Percentiles rank a stretch among this genome's conserved stretches.
Conservation (phyloP, 2,888 invertebrate genomes). For the Amiota communis region DNA sequence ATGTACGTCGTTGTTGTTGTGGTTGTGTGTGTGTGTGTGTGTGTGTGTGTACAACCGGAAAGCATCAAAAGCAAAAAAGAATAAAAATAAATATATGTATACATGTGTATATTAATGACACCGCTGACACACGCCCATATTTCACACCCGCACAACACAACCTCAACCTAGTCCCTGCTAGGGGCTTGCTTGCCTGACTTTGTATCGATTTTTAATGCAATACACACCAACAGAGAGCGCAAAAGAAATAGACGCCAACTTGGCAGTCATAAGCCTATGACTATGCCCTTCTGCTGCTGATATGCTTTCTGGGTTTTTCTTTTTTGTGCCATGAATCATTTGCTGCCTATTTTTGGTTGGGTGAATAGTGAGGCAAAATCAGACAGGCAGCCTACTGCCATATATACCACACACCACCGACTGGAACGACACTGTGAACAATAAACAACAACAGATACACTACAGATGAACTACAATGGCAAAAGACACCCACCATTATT, state of each 20-base stretch:
- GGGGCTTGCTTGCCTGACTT: background rate
- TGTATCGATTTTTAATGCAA: constrained; percentile 20
- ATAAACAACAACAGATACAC: background rate
- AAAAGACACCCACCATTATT: too few species aligned
- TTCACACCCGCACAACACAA: background rate
- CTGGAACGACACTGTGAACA: background rate
- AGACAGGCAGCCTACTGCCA: constrained; percentile 20
- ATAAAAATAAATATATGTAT: background rate
- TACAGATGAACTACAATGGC: too few species aligned
- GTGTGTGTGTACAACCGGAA: constrained; percentile 11
- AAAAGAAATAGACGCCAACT: background rate
- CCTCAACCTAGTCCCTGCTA: too few species aligned
- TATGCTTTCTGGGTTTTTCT: background rate
- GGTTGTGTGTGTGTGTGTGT: background rate
- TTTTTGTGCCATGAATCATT: constrained; percentile 17
- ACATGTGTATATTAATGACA: constrained; percentile 17
- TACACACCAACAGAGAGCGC: background rate
- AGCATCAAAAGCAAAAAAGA: background rate
- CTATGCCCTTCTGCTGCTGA: background rate
- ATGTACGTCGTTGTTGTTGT: too few species aligned
- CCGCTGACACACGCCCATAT: constrained; percentile 17
- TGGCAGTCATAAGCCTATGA: background rate
- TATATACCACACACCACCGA: constrained; percentile 11
- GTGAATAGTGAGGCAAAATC: background rate
- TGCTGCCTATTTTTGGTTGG: constrained; percentile 4